Conservation (phyloP, 1,140 invertebrate genomes). For the Penaeus japonicus region DNA sequence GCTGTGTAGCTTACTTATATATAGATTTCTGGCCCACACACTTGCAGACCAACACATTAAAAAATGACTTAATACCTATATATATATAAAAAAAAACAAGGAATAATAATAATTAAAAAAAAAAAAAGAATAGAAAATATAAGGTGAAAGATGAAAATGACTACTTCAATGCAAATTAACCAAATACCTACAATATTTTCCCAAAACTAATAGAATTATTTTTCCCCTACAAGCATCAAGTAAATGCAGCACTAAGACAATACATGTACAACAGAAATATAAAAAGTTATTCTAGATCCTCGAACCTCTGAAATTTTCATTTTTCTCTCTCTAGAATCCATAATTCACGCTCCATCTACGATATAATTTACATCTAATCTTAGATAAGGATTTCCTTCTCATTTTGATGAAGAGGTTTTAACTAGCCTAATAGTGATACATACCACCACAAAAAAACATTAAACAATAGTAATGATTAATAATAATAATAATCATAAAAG, state of each 20-base stretch:
- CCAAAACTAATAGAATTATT: not conserved
- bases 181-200: not conserved
- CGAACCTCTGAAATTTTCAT: constrained; percentile 14
- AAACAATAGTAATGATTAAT: not conserved
- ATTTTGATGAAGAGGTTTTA: constrained; percentile 41
- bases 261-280: constrained; percentile 26
- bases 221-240: constrained; percentile 15
- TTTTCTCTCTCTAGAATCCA: constrained; percentile 25
- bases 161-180: constrained; percentile 26
- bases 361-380: constrained; percentile 48
- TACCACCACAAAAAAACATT: constrained; percentile 19
- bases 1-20: too few relatives aligned
- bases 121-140: not conserved
- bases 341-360: constrained; percentile 25
- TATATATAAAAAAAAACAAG: constrained; percentile 7
- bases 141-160: constrained; percentile 1
- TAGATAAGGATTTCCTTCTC: constrained; percentile 28
- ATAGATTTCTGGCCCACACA: too few relatives aligned
- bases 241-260: constrained; percentile 43
- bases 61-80: not conserved
- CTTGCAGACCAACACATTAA: too few relatives aligned
- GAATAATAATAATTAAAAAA: not conserved
- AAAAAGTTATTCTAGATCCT: constrained; percentile 20
- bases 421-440: constrained; percentile 36
- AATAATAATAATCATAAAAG: not conserved